These are phyloP conservation scores for Ecliptopera silaceata DNA, from an alignment of 2,888 invertebrate genomes.

Conservation along the genomic window DNA sequence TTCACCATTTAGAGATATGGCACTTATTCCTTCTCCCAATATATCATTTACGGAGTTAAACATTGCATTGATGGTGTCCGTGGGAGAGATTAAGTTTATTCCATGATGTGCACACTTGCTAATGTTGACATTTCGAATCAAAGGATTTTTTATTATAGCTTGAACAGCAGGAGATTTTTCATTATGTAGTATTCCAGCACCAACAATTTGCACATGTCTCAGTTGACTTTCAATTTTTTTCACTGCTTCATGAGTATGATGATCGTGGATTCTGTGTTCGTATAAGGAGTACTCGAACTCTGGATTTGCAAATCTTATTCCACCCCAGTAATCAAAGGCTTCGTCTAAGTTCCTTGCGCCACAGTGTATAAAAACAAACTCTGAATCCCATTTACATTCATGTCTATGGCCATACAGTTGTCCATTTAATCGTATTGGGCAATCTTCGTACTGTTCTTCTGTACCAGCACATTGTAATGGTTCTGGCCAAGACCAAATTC, in stretches of 20 bases:
- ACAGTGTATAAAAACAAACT: constrained; percentile 97
- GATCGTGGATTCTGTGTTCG: constrained; percentile 91
- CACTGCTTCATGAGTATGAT: constrained; percentile 88
- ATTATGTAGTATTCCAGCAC: constrained; percentile 97
- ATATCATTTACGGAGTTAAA: constrained; percentile 90
- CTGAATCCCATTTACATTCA: constrained; percentile 94
- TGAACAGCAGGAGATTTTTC: constrained; percentile 97
- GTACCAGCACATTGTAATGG: constrained; percentile 92
- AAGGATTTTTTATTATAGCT: constrained; percentile 93
- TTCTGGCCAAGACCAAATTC: constrained; percentile 98
- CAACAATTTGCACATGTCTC: constrained; percentile 91
- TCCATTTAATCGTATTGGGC: constrained; percentile 94
- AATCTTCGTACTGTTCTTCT: constrained; percentile 90
- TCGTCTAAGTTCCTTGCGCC: constrained; percentile 87
- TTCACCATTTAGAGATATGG: constrained; percentile 96
- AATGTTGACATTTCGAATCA: constrained; percentile 91
- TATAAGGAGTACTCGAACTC: constrained; percentile 94
- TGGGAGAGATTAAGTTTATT: constrained; percentile 94
- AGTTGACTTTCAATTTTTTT: constrained; percentile 89
- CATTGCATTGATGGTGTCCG: constrained; percentile 90
- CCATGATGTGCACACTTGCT: constrained; percentile 94
- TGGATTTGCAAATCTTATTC: constrained; percentile 94
- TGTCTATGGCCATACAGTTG: constrained; percentile 93
- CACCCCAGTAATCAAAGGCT: constrained; percentile 95
- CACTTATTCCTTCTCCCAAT: constrained; percentile 94